These are phyloP conservation scores for Sparidentex hasta DNA, from an alignment of 2,797 vertebrate species.

Conservation along the genomic window DNA sequence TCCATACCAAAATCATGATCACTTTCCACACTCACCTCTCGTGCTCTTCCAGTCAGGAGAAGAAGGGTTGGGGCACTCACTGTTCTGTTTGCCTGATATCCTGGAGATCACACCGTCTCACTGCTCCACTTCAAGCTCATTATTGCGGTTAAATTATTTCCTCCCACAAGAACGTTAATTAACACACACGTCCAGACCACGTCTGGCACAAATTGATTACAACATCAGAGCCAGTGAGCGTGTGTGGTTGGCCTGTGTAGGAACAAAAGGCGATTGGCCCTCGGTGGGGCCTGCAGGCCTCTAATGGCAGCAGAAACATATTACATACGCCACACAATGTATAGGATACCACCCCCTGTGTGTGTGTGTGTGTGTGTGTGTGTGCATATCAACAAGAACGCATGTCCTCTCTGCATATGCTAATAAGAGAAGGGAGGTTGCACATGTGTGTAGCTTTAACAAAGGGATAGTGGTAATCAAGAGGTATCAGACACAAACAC, in stretches of 20 bases:
- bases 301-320: conserved; percentile 57
- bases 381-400: conserved; percentile 8
- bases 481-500: conserved; percentile 51
- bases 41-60: conserved; percentile 13
- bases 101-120: conserved; percentile 76
- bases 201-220: conserved; percentile 88
- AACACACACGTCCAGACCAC: conserved; percentile 85
- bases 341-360: conserved; percentile 45
- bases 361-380: conserved; percentile 33
- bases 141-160: conserved; percentile 88
- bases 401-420: conserved; percentile 52
- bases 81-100: conserved; percentile 54
- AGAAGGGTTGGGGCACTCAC: conserved; percentile 24
- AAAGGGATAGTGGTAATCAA: conserved; percentile 71
- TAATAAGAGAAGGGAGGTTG: conserved; percentile 73
- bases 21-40: conserved; percentile 10
- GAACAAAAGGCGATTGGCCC: conserved; percentile 71
- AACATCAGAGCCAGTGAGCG: conserved; percentile 76
- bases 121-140: conserved; percentile 85
- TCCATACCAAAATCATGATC: not conserved
- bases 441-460: conserved; percentile 65
- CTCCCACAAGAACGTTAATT: conserved; percentile 87
- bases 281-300: conserved; percentile 56
- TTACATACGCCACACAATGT: conserved; percentile 61
- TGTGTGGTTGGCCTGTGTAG: conserved; percentile 51